Conservation (phyloP, 2,888 invertebrate genomes). For the Acronicta alni region DNA sequence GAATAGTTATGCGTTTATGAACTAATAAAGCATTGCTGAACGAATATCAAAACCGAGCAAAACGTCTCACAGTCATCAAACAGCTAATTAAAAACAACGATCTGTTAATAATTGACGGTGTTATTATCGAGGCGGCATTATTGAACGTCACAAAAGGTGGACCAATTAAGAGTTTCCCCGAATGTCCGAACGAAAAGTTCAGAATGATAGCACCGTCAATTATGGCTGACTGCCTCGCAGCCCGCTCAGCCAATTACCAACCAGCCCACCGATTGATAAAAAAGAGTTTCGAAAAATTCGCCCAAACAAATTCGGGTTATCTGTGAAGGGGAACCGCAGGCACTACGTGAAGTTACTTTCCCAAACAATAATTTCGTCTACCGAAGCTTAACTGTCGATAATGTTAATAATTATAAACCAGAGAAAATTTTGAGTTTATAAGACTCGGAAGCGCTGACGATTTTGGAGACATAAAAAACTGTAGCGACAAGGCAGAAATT, state of each 20-base stretch:
- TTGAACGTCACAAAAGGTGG: constrained; percentile 85
- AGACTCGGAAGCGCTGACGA: constrained; percentile 55
- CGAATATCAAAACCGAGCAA: constrained; percentile 50
- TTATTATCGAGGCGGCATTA: constrained; percentile 87
- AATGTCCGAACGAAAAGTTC: constrained; percentile 84
- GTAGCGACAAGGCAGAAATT: constrained; percentile 69
- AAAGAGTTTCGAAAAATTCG: constrained; percentile 83
- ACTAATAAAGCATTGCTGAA: constrained; percentile 40
- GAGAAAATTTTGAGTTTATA: constrained; percentile 70
- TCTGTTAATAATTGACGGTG: constrained; percentile 84
- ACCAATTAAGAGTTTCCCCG: constrained; percentile 89
- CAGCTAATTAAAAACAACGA: constrained; percentile 83
- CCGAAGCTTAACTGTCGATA: constrained; percentile 71
- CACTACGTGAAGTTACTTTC: constrained; percentile 68
- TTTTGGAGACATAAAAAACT: constrained; percentile 66
- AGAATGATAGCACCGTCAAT: constrained; percentile 88
- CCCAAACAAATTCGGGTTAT: constrained; percentile 85
- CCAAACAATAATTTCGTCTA: constrained; percentile 71
- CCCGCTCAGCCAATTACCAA: constrained; percentile 83
- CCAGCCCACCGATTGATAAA: constrained; percentile 84
- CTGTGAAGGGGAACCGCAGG: constrained; percentile 72
- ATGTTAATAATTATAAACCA: constrained; percentile 78
- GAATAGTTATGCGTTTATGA: constrained; percentile 35
- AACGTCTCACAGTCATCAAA: constrained; percentile 64
- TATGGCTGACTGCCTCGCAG: constrained; percentile 78